Conservation (phyloP, 2,797 vertebrate genomes). For the Acanthopagrus latus region DNA sequence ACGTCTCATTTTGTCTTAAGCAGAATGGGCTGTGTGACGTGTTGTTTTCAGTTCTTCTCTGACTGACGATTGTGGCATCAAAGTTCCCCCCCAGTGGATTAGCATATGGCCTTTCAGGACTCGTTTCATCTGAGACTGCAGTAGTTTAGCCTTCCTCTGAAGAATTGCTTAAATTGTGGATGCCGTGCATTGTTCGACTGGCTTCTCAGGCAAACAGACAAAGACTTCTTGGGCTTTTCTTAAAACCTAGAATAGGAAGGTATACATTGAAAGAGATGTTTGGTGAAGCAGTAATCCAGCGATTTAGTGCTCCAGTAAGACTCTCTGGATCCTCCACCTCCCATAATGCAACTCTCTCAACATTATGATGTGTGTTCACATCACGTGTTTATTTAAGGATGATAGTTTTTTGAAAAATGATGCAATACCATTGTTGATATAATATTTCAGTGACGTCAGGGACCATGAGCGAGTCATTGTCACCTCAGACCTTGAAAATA, state of each 20-base stretch:
- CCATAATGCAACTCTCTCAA: too few species aligned
- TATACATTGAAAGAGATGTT: neutral
- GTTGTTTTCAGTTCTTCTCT: conserved; percentile 29
- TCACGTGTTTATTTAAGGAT: too few species aligned
- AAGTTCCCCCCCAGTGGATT: conserved; percentile 33
- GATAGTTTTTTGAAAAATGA: too few species aligned
- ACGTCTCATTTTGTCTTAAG: conserved; percentile 34
- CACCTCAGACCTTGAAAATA: too few species aligned
- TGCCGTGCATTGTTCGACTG: conserved; percentile 11
- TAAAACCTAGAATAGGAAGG: neutral
- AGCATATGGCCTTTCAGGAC: conserved; percentile 17
- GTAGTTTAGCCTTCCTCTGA: conserved; percentile 22
- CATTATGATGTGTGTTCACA: too few species aligned
- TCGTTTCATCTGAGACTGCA: conserved; percentile 30
- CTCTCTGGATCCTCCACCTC: too few species aligned
- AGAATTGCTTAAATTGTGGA: conserved; percentile 1
- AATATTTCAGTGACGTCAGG: neutral
- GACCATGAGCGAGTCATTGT: too few species aligned
- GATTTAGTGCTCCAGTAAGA: too few species aligned
- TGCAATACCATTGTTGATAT: too few species aligned
- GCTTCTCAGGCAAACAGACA: neutral
- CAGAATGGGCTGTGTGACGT: conserved; percentile 22
- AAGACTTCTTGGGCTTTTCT: conserved; percentile 4
- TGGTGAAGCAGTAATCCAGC: neutral
- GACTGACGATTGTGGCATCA: conserved; percentile 13